Conservation (phyloP, 1,140 invertebrate genomes). For the Epicauta chinensis region DNA sequence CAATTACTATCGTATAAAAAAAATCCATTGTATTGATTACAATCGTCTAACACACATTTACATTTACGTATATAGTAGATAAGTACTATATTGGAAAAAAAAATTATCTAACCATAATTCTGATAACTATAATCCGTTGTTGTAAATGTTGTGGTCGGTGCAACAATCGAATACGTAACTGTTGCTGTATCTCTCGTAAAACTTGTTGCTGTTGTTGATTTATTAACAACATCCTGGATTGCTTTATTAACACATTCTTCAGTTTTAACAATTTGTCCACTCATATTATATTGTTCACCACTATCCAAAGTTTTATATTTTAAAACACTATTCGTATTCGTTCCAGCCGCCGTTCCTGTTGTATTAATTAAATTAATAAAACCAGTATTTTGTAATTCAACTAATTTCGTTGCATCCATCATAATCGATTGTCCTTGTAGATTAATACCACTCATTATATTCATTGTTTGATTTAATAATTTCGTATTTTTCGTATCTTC, state of each 20-base stretch:
- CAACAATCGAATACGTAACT: conserved; percentile 12
- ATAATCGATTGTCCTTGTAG: conserved; percentile 23
- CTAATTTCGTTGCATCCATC: conserved; percentile 28
- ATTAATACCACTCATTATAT: conserved; percentile 31
- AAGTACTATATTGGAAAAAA: no score
- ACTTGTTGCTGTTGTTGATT: neutral
- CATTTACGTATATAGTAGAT: no score
- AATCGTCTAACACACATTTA: no score
- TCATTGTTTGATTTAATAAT: conserved; percentile 12
- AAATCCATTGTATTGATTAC: no score
- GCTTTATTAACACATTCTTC: neutral
- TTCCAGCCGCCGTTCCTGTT: neutral
- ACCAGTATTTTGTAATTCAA: conserved; percentile 26
- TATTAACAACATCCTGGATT: neutral
- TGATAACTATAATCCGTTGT: conserved; percentile 12
- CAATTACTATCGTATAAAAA: no score
- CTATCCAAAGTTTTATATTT: neutral
- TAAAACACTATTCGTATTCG: neutral
- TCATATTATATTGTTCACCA: neutral
- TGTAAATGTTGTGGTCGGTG: conserved; percentile 4
- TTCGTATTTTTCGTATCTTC: conserved; percentile 3
- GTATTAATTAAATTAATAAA: conserved; percentile 22
- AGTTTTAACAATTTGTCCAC: no score
- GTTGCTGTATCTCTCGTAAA: neutral
- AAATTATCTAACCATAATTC: conserved; percentile 7